These are phyloP conservation scores for Parnassius apollo DNA, from an alignment of 2,888 invertebrate genomes.

Conservation along the genomic window DNA sequence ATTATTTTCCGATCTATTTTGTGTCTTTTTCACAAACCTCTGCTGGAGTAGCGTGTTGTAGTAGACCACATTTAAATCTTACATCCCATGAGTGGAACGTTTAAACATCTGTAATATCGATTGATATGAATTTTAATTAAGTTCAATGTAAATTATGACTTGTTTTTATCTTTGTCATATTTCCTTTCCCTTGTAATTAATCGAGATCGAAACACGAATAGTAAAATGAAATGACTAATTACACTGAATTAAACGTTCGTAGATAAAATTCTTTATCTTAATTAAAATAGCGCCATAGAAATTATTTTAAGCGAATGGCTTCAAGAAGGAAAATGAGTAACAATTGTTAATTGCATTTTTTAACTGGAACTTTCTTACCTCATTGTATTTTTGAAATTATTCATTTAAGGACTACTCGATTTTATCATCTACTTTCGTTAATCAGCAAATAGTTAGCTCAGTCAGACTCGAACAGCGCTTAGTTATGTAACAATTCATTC, in stretches of 20 bases:
- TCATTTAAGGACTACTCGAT: neutral
- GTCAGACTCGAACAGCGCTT: no score
- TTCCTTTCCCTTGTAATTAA: conserved; percentile 28
- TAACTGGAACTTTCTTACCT: conserved; percentile 7
- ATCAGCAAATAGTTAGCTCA: no score
- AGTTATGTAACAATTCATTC: no score
- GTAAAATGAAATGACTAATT: conserved; percentile 29
- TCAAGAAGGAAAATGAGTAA: conserved; percentile 11
- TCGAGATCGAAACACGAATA: conserved; percentile 32
- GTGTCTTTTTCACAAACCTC: no score
- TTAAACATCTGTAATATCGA: no score
- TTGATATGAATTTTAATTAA: neutral
- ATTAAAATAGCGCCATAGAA: conserved; percentile 33
- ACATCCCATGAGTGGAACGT: no score
- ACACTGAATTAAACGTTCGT: conserved; percentile 22
- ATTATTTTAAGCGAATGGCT: conserved; percentile 31
- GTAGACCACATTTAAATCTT: no score
- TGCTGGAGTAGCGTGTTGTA: no score
- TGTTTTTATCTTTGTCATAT: neutral
- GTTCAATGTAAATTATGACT: neutral
- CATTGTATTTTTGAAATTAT: conserved; percentile 5
- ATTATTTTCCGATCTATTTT: no score
- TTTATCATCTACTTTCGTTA: no score
- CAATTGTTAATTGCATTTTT: conserved; percentile 16
- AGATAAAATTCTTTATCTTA: conserved; percentile 33